Evolutionary conservation across 35 echinoderm and acorn worm species (phyloP).

Genomic region (Acanthaster planci): DNA sequence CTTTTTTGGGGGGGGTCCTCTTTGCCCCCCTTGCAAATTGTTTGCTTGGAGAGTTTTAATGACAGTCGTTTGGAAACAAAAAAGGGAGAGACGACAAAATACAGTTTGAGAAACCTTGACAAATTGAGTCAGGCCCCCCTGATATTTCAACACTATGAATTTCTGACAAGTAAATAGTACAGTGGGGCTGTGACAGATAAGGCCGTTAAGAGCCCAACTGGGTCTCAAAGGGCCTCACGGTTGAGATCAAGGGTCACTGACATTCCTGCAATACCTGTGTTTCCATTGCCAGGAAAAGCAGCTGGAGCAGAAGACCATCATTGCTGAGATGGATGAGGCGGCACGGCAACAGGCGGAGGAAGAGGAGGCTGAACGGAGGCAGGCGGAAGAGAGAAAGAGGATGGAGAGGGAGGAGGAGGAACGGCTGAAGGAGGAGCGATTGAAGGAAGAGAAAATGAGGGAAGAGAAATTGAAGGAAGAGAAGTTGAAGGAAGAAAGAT

Average conservation of each 20-base stretch:
- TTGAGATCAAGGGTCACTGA: background rate
- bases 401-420: constrained; percentile 2
- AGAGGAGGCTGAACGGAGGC: constrained; percentile 31
- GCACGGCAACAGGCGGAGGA: background rate
- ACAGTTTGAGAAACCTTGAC: too few species aligned
- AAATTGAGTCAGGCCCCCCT: too few species aligned
- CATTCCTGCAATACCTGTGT: constrained; percentile 5
- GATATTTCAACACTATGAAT: background rate
- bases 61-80: too few species aligned
- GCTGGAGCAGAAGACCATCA: constrained; percentile 67
- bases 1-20: too few species aligned
- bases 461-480: background rate
- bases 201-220: background rate
- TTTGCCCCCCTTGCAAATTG: too few species aligned
- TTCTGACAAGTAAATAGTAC: constrained; percentile 1
- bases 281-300: constrained; percentile 68
- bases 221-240: background rate
- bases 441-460: constrained; percentile 9
- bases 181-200: background rate
- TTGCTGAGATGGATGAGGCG: constrained; percentile 70
- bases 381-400: constrained; percentile 31
- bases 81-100: too few species aligned
- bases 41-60: too few species aligned
- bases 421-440: constrained; percentile 20
- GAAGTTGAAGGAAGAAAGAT: background rate